Percentiles rank a stretch among this genome's conserved stretches.
Conservation (phyloP, 2,797 vertebrate genomes). For the Rachycentron canadum region DNA sequence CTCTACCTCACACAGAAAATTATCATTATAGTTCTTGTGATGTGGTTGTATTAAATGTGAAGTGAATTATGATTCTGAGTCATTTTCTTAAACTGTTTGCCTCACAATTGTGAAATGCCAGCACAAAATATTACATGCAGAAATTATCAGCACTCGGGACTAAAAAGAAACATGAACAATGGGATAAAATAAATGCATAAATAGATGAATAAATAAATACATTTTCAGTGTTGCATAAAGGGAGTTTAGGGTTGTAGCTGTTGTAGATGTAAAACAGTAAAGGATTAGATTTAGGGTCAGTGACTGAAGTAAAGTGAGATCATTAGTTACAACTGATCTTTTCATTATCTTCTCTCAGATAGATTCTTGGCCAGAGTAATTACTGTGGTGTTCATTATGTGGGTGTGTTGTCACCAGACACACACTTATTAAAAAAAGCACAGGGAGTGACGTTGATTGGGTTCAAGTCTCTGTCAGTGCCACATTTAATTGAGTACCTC, state of each 20-base stretch:
- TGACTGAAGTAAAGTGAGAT: slow-evolving; percentile 15
- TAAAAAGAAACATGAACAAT: slow-evolving; percentile 1
- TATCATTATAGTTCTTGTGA: slow-evolving; percentile 13
- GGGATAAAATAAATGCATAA: too few species aligned
- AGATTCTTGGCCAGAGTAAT: slow-evolving; percentile 67
- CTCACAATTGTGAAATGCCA: background rate
- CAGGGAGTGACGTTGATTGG: slow-evolving; percentile 44
- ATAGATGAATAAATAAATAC: too few species aligned
- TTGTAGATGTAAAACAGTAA: slow-evolving; percentile 9
- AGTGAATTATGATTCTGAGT: slow-evolving; percentile 18
- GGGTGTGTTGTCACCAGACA: slow-evolving; percentile 51
- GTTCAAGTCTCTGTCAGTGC: slow-evolving; percentile 63
- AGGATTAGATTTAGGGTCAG: slow-evolving; percentile 4
- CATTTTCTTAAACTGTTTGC: slow-evolving; percentile 22
- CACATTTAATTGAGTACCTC: slow-evolving; percentile 51
- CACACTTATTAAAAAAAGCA: slow-evolving; percentile 46
- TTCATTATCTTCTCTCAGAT: slow-evolving; percentile 68
- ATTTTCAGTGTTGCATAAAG: background rate
- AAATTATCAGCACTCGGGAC: background rate
- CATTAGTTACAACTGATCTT: slow-evolving; percentile 53
- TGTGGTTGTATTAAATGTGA: slow-evolving; percentile 22
- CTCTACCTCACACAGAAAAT: slow-evolving; percentile 24
- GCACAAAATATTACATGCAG: background rate
- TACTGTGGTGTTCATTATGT: slow-evolving; percentile 60
- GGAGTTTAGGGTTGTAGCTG: background rate